Evolutionary conservation across 1,140 invertebrate species (phyloP), one percentile per base, ranked within the genome.

Genomic region (Nomia melanderi): DNA sequence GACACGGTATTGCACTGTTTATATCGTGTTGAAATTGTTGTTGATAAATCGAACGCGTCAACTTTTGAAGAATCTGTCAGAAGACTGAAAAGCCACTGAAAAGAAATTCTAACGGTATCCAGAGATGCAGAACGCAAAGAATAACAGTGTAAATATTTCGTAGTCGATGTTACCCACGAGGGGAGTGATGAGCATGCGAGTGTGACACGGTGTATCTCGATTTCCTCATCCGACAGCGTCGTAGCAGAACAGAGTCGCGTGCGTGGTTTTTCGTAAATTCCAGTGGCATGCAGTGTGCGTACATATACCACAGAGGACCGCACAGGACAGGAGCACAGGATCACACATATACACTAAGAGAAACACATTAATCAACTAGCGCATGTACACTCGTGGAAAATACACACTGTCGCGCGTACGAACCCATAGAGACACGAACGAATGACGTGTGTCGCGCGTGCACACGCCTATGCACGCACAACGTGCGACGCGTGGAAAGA

Each of bases 401-500:
- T 69, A 62, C 44, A 71, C 54, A 60, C 29, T 33, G n/a, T 12
- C n/a, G 39, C 50, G 17, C 39, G 60, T 47, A 78, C 31, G 33
- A 27, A 78, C 33, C 36, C 70, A 74, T 17, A 29, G n/a, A n/a
- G n/a, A n/a, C n/a, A n/a, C n/a, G n/a, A 25, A 65, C 29, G 27
- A 65, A 56, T 78, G 64, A 82, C 66, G 57, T 78, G 60, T 54
- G 53, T 64, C 31, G 53, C 71, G 62, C 12, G 44, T 74, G 76
- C 54, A 79, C 44, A 79, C 62, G 56, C 65, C 71, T 71, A 47
- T 66, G 82, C 66, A 75, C 70, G 71, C 76, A 54, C 79, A 74
- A 70, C 76, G 82, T 78, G 73, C 53, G 41, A 71, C 74, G 50
- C 82, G 66, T 63, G 72, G 31, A 77, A 63, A 63, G 36, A 64